A percentile compares a stretch with the other conserved stretches of the same genome.
Evolutionary conservation across 2,888 invertebrate species (phyloP).

Genomic region (Homarus gammarus): DNA sequence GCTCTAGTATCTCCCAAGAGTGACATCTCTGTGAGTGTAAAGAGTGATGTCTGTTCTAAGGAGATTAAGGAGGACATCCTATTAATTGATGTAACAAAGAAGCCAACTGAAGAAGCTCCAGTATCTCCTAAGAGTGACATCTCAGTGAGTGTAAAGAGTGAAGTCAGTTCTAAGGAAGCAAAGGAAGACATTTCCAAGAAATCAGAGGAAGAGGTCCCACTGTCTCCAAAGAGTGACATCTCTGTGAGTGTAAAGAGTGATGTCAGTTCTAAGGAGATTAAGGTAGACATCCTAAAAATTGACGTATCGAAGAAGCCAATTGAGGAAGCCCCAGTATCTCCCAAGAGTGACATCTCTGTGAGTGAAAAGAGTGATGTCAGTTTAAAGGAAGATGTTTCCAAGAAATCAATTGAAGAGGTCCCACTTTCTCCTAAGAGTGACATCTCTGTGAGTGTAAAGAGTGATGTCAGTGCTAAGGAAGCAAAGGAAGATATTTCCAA

Average conservation of each 20-base stretch:
- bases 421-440: too few relatives aligned
- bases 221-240: background rate
- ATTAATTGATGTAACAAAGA: slow-evolving; percentile 30
- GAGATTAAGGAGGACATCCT: background rate
- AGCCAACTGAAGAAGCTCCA: slow-evolving; percentile 1
- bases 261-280: background rate
- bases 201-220: background rate
- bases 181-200: too few relatives aligned
- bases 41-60: slow-evolving; percentile 47
- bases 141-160: slow-evolving; percentile 41
- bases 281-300: background rate
- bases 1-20: slow-evolving; percentile 52
- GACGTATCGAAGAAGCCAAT: background rate
- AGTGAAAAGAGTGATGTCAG: slow-evolving; percentile 52
- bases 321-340: background rate
- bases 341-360: slow-evolving; percentile 43
- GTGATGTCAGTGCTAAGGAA: too few relatives aligned
- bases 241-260: slow-evolving; percentile 16
- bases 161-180: background rate
- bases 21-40: slow-evolving; percentile 47
- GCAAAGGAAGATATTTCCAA: too few relatives aligned
- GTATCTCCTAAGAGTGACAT: slow-evolving; percentile 23
- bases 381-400: too few relatives aligned
- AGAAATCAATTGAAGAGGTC: too few relatives aligned
- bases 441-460: too few relatives aligned